Percentiles rank a stretch among this genome's conserved stretches.
Evolutionary conservation across 2,113 vertebrate species (phyloP).

Genomic region (Lagopus muta): DNA sequence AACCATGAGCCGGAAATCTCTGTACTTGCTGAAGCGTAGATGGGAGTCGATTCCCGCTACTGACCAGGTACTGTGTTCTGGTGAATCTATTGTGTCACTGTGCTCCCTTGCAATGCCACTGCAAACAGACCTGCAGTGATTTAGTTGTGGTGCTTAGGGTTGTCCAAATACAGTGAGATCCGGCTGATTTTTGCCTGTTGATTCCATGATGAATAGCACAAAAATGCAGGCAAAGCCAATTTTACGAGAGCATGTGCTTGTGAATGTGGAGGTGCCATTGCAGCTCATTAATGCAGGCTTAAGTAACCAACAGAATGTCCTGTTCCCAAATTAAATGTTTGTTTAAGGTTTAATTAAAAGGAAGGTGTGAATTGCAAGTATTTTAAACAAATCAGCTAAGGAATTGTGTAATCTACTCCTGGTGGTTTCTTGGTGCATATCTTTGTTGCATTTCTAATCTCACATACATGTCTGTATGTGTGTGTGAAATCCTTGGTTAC

Average conservation of each 20-base stretch:
- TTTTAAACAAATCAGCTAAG: not conserved
- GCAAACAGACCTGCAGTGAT: not conserved
- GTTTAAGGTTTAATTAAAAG: not conserved
- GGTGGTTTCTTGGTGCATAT: not conserved
- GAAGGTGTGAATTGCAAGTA: not conserved
- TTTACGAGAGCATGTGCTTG: not conserved
- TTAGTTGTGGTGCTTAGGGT: not conserved
- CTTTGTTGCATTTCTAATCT: not conserved
- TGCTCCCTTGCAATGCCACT: not conserved
- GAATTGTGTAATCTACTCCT: not conserved
- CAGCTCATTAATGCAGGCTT: not conserved
- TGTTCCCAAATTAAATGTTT: not conserved
- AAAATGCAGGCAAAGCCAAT: not conserved
- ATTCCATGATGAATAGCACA: not conserved
- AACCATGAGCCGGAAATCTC: conserved; percentile 68
- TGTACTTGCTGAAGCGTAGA: conserved; percentile 69
- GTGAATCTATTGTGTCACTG: not conserved
- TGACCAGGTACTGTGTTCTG: conserved; percentile 67
- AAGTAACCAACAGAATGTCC: not conserved
- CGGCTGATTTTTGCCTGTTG: accelerated
- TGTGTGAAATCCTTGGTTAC: not conserved
- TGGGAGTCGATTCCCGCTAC: conserved; percentile 70
- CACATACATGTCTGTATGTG: not conserved
- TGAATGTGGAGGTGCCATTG: not conserved
- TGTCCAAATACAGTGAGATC: not conserved